phyloP scores from a whole-genome alignment of 2,797 vertebrate genomes.

The Macropodus opercularis region DNA sequence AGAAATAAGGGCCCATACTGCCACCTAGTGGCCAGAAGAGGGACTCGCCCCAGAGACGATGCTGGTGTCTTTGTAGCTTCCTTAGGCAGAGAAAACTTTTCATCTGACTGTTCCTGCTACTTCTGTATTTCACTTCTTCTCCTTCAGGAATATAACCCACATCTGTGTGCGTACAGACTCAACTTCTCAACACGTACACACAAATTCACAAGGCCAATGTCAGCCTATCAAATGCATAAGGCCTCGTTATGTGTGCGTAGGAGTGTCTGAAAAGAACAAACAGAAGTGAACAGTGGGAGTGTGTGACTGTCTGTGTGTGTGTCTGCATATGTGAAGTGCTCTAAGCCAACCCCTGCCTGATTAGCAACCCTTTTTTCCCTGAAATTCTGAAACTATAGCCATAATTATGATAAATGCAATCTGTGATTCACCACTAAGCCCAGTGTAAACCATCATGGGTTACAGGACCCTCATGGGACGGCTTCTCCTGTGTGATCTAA shows the following conservation, averaged over 20 bases:
- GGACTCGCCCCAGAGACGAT: too few species aligned
- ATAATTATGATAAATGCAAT: too few species aligned
- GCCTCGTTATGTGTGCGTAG: not conserved
- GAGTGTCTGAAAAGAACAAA: slow-evolving; percentile 20
- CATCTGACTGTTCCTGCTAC: slow-evolving; percentile 66
- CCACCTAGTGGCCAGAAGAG: too few species aligned
- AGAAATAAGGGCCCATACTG: too few species aligned
- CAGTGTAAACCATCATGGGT: too few species aligned
- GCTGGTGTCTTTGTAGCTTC: slow-evolving; percentile 74
- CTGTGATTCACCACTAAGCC: too few species aligned
- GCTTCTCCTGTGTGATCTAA: too few species aligned
- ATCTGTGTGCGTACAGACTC: not conserved
- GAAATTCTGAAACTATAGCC: too few species aligned
- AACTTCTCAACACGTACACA: not conserved
- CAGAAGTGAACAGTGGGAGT: not conserved
- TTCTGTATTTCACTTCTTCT: slow-evolving; percentile 32
- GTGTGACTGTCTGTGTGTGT: slow-evolving; percentile 23
- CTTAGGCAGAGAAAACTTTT: slow-evolving; percentile 64
- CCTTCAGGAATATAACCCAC: slow-evolving; percentile 47
- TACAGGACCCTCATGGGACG: too few species aligned
- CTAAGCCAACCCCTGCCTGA: slow-evolving; percentile 36
- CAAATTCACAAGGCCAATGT: slow-evolving; percentile 2
- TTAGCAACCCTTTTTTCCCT: too few species aligned
- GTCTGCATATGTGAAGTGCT: slow-evolving; percentile 16
- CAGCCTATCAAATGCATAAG: slow-evolving; percentile 1